phyloP scores from a whole-genome alignment of 2,888 invertebrate genomes.

The Cephus spinipes region DNA sequence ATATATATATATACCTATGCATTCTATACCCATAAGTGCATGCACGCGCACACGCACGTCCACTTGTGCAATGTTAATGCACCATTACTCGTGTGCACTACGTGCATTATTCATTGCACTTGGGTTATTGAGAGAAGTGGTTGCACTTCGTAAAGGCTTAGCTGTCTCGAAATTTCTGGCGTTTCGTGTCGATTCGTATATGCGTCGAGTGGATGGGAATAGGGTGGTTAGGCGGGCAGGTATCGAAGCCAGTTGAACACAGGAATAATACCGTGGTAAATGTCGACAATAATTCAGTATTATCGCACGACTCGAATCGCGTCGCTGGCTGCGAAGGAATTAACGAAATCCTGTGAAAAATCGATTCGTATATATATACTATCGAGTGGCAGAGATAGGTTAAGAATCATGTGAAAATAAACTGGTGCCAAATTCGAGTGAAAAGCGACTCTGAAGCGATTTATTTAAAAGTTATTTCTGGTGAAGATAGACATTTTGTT shows the following conservation, averaged over 20 bases:
- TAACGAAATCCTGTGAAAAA: not conserved
- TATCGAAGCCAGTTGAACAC: not conserved
- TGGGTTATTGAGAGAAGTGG: constrained; percentile 31
- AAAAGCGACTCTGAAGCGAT: too few relatives aligned
- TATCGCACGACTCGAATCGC: not conserved
- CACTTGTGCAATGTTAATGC: constrained; percentile 38
- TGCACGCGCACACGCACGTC: constrained; percentile 27
- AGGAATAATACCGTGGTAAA: not conserved
- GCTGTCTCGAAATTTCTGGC: not conserved
- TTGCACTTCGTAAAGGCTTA: not conserved
- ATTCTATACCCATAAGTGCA: constrained; percentile 10
- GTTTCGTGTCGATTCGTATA: not conserved
- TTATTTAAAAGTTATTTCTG: not conserved
- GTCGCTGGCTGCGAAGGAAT: not conserved
- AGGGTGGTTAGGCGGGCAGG: not conserved
- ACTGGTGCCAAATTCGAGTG: not conserved
- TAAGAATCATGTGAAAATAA: not conserved
- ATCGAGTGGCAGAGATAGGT: not conserved
- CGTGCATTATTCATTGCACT: constrained; percentile 41
- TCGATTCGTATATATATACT: not conserved
- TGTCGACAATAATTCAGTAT: not conserved
- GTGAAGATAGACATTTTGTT: not conserved
- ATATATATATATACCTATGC: too few relatives aligned
- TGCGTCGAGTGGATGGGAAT: not conserved
- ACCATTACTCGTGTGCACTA: constrained; percentile 22